phyloP scores from a whole-genome alignment of 1,140 invertebrate genomes.

The Drosophila kohkoa region DNA sequence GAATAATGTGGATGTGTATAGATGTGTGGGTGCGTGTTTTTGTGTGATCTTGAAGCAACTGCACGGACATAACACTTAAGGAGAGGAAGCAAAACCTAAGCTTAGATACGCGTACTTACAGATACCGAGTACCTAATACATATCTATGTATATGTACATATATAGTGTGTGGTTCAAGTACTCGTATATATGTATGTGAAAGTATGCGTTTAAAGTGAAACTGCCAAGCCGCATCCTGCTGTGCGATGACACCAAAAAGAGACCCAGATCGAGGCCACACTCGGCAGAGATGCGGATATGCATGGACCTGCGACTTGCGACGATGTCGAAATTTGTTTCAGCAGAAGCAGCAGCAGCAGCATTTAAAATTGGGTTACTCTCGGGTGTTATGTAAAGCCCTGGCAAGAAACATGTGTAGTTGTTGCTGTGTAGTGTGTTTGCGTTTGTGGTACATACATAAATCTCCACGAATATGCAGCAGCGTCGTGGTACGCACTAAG shows the following conservation, averaged over 20 bases:
- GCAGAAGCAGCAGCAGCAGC: conserved; percentile 44
- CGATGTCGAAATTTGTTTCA: conserved; percentile 72
- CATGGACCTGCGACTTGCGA: conserved; percentile 13
- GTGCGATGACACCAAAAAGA: conserved; percentile 46
- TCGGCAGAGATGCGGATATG: conserved; percentile 14
- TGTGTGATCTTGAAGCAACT: conserved; percentile 35
- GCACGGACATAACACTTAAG: conserved; percentile 63
- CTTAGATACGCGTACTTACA: conserved; percentile 53
- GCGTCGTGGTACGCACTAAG: conserved; percentile 54
- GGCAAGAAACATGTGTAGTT: conserved; percentile 36
- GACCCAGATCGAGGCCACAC: conserved; percentile 44
- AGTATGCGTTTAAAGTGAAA: conserved; percentile 31
- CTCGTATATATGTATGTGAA: neutral
- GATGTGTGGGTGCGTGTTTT: neutral
- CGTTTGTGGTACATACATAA: conserved; percentile 61
- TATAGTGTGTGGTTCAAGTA: too few relatives aligned
- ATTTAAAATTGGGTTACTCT: conserved; percentile 74
- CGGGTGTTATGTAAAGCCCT: conserved; percentile 59
- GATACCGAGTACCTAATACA: conserved; percentile 6
- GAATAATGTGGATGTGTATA: conserved; percentile 22
- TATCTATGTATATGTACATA: neutral
- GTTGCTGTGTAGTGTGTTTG: conserved; percentile 3
- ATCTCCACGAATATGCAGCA: conserved; percentile 66
- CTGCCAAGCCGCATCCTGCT: conserved; percentile 45
- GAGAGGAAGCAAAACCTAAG: conserved; percentile 21